Conservation (phyloP, 1,140 invertebrate genomes). For the Zelostemma sp. region DNA sequence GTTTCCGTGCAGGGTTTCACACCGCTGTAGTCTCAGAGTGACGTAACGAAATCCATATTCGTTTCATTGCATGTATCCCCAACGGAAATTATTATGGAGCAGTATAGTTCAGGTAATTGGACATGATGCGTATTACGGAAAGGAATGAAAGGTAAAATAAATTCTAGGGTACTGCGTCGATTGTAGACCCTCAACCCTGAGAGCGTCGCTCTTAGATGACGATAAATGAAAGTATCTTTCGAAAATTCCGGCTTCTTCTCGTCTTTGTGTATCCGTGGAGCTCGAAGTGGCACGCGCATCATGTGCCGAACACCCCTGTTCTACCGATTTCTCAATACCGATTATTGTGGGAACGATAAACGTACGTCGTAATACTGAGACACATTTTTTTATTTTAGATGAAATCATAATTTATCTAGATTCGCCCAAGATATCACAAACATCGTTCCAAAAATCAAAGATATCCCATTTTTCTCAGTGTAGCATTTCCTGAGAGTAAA, state of each 20-base stretch:
- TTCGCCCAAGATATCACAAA: too few relatives aligned
- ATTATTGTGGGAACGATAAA: conserved; percentile 32
- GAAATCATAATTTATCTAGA: too few relatives aligned
- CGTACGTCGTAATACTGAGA: conserved; percentile 19
- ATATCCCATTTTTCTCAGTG: too few relatives aligned
- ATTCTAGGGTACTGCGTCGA: conserved; percentile 29
- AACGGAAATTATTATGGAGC: conserved; percentile 37
- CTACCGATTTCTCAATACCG: conserved; percentile 51
- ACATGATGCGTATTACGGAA: conserved; percentile 9
- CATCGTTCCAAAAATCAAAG: too few relatives aligned
- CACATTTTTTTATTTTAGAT: too few relatives aligned
- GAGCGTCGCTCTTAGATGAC: conserved; percentile 16
- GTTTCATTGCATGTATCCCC: conserved; percentile 32
- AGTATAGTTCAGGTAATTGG: conserved; percentile 5
- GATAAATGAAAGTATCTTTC: conserved; percentile 35
- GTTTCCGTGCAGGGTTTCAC: conserved; percentile 42
- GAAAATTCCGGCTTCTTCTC: conserved; percentile 28
- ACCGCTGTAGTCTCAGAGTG: conserved; percentile 23
- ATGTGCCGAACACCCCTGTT: conserved; percentile 56
- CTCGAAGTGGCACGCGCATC: conserved; percentile 41
- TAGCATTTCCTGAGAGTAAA: too few relatives aligned
- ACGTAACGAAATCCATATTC: conserved; percentile 35
- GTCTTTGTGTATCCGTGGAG: conserved; percentile 22
- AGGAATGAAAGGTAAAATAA: conserved; percentile 29
- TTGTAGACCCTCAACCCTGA: background rate